A percentile compares a stretch with the other conserved stretches of the same genome.
Evolutionary conservation across 2,888 invertebrate genomes (phyloP).

Genomic region (Tetranychus truncatus): DNA sequence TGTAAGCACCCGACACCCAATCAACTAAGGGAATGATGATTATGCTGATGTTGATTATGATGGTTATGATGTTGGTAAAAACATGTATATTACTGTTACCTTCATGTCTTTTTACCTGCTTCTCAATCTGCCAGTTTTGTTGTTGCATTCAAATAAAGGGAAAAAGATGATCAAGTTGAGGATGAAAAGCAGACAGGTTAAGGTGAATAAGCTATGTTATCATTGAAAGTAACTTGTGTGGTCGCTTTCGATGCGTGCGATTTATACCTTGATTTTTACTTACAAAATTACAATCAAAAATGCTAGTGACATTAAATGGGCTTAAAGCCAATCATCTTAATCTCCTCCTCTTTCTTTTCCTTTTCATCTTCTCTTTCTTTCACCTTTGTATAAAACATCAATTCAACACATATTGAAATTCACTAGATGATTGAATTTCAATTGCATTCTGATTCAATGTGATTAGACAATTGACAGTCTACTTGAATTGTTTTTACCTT

Average conservation of each 20-base stretch:
- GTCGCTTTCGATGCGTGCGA: neutral
- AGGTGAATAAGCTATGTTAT: neutral
- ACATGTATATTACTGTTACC: neutral
- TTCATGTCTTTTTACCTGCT: neutral
- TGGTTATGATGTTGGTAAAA: neutral
- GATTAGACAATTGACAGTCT: neutral
- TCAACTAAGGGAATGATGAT: neutral
- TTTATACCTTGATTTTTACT: neutral
- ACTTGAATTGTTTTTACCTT: neutral
- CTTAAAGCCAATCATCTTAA: neutral
- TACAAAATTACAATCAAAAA: neutral
- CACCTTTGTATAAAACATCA: neutral
- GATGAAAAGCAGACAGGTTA: neutral
- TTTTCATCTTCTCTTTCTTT: neutral
- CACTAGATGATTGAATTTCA: neutral
- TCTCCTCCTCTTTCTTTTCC: neutral
- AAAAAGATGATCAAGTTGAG: neutral
- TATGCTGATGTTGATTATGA: neutral
- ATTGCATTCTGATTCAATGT: neutral
- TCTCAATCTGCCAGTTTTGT: neutral
- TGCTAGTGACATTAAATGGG: neutral
- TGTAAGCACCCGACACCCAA: slow-evolving; percentile 5
- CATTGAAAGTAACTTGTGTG: neutral
- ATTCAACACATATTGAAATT: neutral
- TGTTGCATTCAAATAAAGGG: neutral